These are phyloP conservation scores for Thamnophis elegans DNA, from an alignment of 2,797 vertebrate species.

Conservation along the genomic window DNA sequence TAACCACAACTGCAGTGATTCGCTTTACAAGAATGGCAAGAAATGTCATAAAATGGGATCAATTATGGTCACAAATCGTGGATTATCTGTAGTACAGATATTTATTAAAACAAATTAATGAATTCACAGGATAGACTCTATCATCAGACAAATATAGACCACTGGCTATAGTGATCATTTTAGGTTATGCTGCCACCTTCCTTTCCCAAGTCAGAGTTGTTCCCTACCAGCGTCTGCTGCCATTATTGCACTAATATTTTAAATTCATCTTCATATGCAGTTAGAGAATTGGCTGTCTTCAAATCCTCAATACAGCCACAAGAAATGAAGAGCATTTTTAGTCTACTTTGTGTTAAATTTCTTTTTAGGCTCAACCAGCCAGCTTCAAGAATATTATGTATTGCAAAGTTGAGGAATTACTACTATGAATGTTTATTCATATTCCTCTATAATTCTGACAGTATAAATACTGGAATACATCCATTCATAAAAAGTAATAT, in stretches of 20 bases:
- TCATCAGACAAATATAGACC: not conserved
- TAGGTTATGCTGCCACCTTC: not conserved
- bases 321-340: not conserved
- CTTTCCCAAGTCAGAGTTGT: not conserved
- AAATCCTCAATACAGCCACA: not conserved
- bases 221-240: not conserved
- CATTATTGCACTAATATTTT: not conserved
- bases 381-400: not conserved
- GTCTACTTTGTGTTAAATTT: not conserved
- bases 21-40: not conserved
- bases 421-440: not conserved
- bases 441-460: not conserved
- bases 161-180: not conserved
- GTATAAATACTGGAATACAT: not conserved
- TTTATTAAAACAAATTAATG: not conserved
- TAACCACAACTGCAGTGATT: not conserved
- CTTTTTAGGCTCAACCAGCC: not conserved
- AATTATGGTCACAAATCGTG: not conserved
- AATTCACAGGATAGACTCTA: conserved; percentile 15
- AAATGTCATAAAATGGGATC: not conserved
- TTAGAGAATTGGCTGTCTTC: not conserved
- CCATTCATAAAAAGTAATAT: not conserved
- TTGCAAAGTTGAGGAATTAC: not conserved
- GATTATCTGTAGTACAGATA: not conserved
- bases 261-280: not conserved